Conservation (phyloP, 64 coral and sea anemone genomes). For the Pocillopora damicornis region DNA sequence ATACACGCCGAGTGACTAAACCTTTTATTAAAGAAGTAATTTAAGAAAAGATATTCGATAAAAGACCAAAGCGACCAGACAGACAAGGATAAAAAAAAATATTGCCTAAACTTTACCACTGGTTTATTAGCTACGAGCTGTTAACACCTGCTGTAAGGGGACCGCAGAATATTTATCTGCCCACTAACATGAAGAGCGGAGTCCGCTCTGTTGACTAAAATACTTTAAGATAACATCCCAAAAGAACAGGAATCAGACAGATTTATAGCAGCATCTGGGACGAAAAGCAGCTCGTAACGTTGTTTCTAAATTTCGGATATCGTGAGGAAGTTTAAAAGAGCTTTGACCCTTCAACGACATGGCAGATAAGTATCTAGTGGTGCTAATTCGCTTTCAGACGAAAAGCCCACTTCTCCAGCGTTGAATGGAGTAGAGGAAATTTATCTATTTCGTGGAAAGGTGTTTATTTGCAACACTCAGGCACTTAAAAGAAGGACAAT, state of each 20-base stretch:
- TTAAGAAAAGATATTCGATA: constrained; percentile 25
- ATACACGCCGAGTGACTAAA: not conserved
- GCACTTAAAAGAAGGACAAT: not conserved
- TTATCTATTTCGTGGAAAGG: not conserved
- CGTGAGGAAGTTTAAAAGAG: not conserved
- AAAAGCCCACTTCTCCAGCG: not conserved
- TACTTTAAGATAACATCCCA: not conserved
- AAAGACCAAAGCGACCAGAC: constrained; percentile 27
- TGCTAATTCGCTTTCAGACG: constrained; percentile 32
- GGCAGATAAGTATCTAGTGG: not conserved
- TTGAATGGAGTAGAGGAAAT: not conserved
- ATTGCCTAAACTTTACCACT: constrained; percentile 52
- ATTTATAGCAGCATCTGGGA: not conserved
- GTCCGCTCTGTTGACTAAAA: constrained; percentile 25
- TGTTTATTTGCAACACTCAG: not conserved
- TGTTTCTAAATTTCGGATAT: not conserved
- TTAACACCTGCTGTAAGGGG: constrained; percentile 22
- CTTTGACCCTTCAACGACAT: not conserved
- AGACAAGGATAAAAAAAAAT: constrained; percentile 43
- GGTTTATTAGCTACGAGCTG: constrained; percentile 29
- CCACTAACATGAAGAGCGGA: not conserved
- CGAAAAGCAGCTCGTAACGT: not conserved
- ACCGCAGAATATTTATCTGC: constrained; percentile 36
- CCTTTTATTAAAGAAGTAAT: constrained; percentile 2
- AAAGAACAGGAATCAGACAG: not conserved